phyloP scores from a whole-genome alignment of 1,140 invertebrate genomes.

The Macrostomum lignano region DNA sequence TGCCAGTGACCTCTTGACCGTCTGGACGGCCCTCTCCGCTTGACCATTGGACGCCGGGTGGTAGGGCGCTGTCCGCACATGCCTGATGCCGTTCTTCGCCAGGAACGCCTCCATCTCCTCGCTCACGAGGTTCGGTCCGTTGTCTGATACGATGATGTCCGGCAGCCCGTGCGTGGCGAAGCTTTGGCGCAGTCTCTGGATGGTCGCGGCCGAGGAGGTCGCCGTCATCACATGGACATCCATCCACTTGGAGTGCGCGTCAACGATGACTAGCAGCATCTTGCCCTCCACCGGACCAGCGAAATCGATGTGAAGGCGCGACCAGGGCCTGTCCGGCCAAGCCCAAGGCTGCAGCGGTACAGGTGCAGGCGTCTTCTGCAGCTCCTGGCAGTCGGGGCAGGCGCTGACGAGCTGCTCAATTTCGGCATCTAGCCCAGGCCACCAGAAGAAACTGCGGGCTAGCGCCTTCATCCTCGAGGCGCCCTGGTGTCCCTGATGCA shows the following conservation, averaged over 20 bases:
- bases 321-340: constrained; percentile 18
- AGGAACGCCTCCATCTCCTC: too few species aligned
- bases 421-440: constrained; percentile 24
- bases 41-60: too few species aligned
- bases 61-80: too few species aligned
- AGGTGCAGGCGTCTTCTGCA: constrained; percentile 9
- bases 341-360: constrained; percentile 13
- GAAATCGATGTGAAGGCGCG: constrained; percentile 28
- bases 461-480: constrained; percentile 25
- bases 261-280: constrained; percentile 24
- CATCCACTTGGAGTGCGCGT: constrained; percentile 26
- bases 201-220: constrained; percentile 7
- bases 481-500: constrained; percentile 25
- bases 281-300: constrained; percentile 16
- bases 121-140: constrained; percentile 9
- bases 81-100: too few species aligned
- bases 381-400: constrained; percentile 8
- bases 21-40: too few species aligned
- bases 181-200: constrained; percentile 9
- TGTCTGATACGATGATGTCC: constrained; percentile 9
- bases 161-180: constrained; percentile 10
- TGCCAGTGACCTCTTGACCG: too few species aligned
- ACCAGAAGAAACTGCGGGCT: constrained; percentile 25
- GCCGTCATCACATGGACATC: constrained; percentile 22
- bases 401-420: constrained; percentile 12